A percentile compares a stretch with the other conserved stretches of the same genome.
These are phyloP conservation scores for Xerus inauris DNA, from an alignment of 2,113 vertebrate species.

Conservation along the genomic window DNA sequence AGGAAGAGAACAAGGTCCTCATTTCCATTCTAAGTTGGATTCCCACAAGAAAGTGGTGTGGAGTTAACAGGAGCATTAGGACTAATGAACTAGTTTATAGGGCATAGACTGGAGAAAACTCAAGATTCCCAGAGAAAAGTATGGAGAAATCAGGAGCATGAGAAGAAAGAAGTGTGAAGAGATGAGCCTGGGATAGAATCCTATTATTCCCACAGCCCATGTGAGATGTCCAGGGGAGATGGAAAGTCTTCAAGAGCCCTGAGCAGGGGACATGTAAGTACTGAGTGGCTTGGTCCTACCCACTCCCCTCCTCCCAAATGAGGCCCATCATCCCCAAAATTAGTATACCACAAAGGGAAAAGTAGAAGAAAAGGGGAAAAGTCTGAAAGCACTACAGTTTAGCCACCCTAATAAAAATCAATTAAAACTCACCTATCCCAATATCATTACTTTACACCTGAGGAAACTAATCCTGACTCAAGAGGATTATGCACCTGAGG, in stretches of 20 bases:
- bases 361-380: background rate
- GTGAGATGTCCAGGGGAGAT: fast-evolving
- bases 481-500: background rate
- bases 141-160: background rate
- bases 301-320: fast-evolving
- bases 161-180: background rate
- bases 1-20: background rate
- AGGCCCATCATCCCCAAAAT: background rate
- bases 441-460: background rate
- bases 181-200: background rate
- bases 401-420: background rate
- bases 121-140: background rate
- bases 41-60: background rate
- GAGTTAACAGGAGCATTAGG: background rate
- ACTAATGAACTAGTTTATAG: background rate
- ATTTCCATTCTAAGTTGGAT: background rate
- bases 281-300: background rate
- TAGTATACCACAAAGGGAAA: background rate
- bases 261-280: background rate
- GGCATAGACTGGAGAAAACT: background rate
- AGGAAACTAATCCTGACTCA: background rate
- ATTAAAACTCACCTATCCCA: background rate
- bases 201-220: background rate
- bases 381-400: background rate
- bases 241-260: background rate